Conservation (phyloP, 2,113 vertebrate species). For the Rutilus rutilus region DNA sequence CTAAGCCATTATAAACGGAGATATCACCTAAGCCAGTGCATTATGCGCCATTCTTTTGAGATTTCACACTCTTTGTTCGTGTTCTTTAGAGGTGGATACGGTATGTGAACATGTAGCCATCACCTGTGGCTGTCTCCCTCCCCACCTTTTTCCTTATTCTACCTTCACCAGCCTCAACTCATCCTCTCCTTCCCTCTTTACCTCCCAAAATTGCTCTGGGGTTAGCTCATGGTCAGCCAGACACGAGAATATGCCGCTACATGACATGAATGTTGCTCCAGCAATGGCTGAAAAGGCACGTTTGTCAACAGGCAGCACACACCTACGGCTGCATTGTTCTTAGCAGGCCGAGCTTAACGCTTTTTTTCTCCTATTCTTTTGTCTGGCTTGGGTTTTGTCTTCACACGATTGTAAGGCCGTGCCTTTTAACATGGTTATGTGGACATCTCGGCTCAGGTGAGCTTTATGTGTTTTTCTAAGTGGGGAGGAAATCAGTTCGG, state of each 20-base stretch:
- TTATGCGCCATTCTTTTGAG: conserved; percentile 45
- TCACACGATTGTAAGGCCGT: conserved; percentile 49
- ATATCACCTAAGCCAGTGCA: conserved; percentile 48
- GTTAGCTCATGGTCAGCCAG: conserved; percentile 67
- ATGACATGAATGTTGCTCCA: conserved; percentile 69
- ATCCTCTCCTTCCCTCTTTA: conserved; percentile 37
- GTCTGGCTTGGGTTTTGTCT: conserved; percentile 58
- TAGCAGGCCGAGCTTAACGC: conserved; percentile 63
- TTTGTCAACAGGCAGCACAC: conserved; percentile 68
- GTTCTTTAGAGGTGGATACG: conserved; percentile 36
- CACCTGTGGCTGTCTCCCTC: conserved; percentile 41
- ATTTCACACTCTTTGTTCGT: conserved; percentile 36
- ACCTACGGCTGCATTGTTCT: conserved; percentile 69
- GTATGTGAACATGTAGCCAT: conserved; percentile 46
- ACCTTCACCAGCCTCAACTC: conserved; percentile 41
- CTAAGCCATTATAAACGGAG: conserved; percentile 33
- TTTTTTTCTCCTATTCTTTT: conserved; percentile 53
- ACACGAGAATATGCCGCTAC: conserved; percentile 67
- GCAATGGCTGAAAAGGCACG: conserved; percentile 64
- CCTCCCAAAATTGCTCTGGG: conserved; percentile 54
- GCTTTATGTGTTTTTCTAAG: conserved; percentile 44
- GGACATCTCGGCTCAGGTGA: conserved; percentile 52
- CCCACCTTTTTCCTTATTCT: not conserved
- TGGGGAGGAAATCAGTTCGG: conserved; percentile 38
- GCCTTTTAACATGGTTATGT: conserved; percentile 54